A percentile compares a stretch with the other conserved stretches of the same genome.
Conservation (phyloP, 2,797 vertebrate genomes). For the Schizothorax lantsangensis region DNA sequence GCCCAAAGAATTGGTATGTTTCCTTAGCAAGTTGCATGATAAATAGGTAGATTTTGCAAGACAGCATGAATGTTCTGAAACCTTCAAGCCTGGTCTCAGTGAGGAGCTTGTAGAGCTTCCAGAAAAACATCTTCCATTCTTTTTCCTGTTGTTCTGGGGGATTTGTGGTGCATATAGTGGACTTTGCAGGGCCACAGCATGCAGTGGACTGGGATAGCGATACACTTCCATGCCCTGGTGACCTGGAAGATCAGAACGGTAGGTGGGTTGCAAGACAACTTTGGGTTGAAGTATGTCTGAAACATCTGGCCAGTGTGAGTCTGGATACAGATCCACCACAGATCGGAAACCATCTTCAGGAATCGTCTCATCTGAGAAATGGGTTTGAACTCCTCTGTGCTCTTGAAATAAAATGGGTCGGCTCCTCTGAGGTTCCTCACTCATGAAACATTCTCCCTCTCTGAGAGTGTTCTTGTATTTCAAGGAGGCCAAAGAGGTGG, state of each 20-base stretch:
- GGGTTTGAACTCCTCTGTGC: background rate
- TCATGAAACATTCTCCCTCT: slow-evolving; percentile 21
- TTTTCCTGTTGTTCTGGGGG: slow-evolving; percentile 21
- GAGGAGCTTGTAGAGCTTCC: slow-evolving; percentile 11
- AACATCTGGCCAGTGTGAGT: slow-evolving; percentile 63
- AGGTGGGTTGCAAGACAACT: slow-evolving; percentile 55
- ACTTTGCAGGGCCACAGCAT: slow-evolving; percentile 67
- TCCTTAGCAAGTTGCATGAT: slow-evolving; percentile 7
- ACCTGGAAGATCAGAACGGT: slow-evolving; percentile 58
- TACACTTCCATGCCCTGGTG: slow-evolving; percentile 59
- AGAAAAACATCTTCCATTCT: slow-evolving; percentile 4
- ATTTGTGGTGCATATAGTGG: slow-evolving; percentile 54
- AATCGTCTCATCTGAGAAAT: slow-evolving; percentile 38
- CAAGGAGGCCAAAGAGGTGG: slow-evolving; percentile 50
- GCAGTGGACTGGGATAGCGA: slow-evolving; percentile 66
- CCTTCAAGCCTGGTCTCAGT: background rate
- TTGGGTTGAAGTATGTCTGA: slow-evolving; percentile 60
- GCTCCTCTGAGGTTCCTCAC: background rate
- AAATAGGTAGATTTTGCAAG: slow-evolving; percentile 17
- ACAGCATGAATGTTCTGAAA: slow-evolving; percentile 3
- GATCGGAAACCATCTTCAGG: slow-evolving; percentile 57
- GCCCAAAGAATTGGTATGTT: background rate
- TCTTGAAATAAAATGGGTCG: slow-evolving; percentile 26
- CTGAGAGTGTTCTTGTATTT: slow-evolving; percentile 11
- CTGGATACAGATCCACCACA: slow-evolving; percentile 60